phyloP scores from a whole-genome alignment of 2,797 vertebrate species.

The Sphaeramia orbicularis region DNA sequence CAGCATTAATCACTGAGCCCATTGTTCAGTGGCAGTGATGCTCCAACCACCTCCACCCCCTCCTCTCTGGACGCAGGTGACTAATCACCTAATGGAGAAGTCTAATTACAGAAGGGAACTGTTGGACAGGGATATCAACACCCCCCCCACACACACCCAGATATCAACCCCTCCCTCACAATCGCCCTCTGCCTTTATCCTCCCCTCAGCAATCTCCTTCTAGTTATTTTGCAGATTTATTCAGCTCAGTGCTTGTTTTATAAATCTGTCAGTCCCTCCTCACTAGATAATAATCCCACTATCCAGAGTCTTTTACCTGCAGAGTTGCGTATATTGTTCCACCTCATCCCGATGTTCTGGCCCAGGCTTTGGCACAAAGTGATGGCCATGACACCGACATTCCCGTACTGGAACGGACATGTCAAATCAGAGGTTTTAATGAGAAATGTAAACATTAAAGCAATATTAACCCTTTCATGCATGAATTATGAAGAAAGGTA shows the following conservation, averaged over 20 bases:
- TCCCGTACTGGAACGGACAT: conserved; percentile 87
- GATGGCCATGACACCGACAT: conserved; percentile 90
- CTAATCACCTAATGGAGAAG: conserved; percentile 63
- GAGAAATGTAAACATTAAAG: neutral
- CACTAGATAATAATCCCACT: neutral
- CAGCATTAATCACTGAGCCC: conserved; percentile 54
- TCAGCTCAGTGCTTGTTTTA: neutral
- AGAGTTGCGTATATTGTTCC: conserved; percentile 91
- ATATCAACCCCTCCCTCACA: conserved; percentile 5
- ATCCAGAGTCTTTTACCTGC: conserved; percentile 82
- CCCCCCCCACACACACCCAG: conserved; percentile 5
- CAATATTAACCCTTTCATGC: too few relatives aligned
- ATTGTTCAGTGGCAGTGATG: conserved; percentile 47
- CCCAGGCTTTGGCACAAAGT: conserved; percentile 94
- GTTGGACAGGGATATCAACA: conserved; percentile 34
- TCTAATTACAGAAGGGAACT: conserved; percentile 62
- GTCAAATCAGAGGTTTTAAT: neutral
- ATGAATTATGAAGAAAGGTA: too few relatives aligned
- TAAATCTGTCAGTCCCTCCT: neutral
- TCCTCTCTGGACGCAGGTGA: conserved; percentile 55
- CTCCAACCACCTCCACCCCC: conserved; percentile 20
- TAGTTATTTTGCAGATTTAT: conserved; percentile 5
- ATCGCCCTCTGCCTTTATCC: neutral
- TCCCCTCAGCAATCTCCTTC: conserved; percentile 4
- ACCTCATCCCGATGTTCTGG: conserved; percentile 96